Conservation (phyloP, 1,140 invertebrate genomes). For the Papilio polytes region DNA sequence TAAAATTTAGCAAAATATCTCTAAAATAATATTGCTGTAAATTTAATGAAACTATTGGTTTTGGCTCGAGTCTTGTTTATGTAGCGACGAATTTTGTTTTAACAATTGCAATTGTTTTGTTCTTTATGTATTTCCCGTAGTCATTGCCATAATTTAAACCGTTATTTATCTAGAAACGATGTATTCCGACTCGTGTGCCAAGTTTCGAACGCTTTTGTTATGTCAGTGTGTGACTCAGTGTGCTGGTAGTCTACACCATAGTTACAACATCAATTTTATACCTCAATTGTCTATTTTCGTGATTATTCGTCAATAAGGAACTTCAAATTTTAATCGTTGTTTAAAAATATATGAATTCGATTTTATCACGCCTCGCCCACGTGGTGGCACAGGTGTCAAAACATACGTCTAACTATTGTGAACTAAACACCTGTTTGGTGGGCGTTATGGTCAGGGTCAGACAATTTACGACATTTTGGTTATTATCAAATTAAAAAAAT, state of each 20-base stretch:
- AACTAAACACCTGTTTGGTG: constrained; percentile 70
- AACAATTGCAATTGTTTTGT: constrained; percentile 30
- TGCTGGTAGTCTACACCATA: constrained; percentile 35
- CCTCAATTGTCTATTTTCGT: constrained; percentile 23
- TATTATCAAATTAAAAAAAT: background rate
- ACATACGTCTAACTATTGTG: constrained; percentile 51
- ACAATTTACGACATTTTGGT: background rate
- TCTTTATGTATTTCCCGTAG: constrained; percentile 34
- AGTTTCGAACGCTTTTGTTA: constrained; percentile 61
- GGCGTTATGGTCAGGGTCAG: constrained; percentile 59
- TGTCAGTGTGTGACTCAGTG: constrained; percentile 59
- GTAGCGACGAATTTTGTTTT: constrained; percentile 22
- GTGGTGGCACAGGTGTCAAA: constrained; percentile 45
- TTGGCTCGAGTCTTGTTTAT: constrained; percentile 8
- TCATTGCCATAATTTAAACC: constrained; percentile 70
- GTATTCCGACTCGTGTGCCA: constrained; percentile 59
- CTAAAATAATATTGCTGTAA: constrained; percentile 9
- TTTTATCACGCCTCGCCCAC: constrained; percentile 14
- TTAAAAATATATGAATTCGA: constrained; percentile 2
- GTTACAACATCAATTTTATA: constrained; percentile 35
- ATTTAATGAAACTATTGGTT: constrained; percentile 6
- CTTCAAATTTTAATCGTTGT: background rate
- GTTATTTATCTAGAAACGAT: constrained; percentile 69
- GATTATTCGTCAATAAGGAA: background rate
- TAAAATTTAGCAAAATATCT: background rate